A percentile compares a stretch with the other conserved stretches of the same genome.
phyloP scores from a whole-genome alignment of 2,797 vertebrate genomes.

The Sebastes ruberrimus region DNA sequence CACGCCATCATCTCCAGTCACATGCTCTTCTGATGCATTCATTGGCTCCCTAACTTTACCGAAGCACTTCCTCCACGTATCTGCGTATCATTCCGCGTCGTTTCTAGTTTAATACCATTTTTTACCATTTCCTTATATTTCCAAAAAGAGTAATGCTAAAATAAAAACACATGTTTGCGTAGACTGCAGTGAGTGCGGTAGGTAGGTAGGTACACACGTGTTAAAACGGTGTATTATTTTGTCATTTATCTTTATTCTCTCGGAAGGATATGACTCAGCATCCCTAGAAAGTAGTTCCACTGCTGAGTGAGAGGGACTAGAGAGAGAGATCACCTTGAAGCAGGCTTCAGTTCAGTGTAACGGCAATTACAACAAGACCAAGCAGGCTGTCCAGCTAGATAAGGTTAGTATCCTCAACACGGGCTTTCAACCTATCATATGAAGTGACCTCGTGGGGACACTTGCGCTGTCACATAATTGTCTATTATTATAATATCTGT shows the following conservation, averaged over 20 bases:
- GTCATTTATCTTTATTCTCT: background rate
- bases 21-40: constrained; percentile 28
- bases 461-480: background rate
- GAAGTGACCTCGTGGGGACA: background rate
- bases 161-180: fast-evolving
- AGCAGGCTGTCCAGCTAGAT: background rate
- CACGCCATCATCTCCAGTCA: constrained; percentile 52
- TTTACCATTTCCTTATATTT: background rate
- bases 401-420: constrained; percentile 61
- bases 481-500: background rate
- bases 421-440: background rate
- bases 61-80: constrained; percentile 15
- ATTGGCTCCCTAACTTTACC: constrained; percentile 67
- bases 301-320: background rate
- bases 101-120: fast-evolving
- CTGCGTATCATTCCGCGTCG: constrained; percentile 67
- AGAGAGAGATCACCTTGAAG: constrained; percentile 81
- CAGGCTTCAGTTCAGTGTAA: constrained; percentile 15
- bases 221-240: fast-evolving
- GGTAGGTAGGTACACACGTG: no score
- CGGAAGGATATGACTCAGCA: constrained; percentile 74
- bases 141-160: fast-evolving
- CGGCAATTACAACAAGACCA: constrained; percentile 47
- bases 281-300: constrained; percentile 77
- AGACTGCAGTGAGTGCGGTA: fast-evolving